Conservation (phyloP, 2,888 invertebrate genomes). For the Dendrolimus pini region DNA sequence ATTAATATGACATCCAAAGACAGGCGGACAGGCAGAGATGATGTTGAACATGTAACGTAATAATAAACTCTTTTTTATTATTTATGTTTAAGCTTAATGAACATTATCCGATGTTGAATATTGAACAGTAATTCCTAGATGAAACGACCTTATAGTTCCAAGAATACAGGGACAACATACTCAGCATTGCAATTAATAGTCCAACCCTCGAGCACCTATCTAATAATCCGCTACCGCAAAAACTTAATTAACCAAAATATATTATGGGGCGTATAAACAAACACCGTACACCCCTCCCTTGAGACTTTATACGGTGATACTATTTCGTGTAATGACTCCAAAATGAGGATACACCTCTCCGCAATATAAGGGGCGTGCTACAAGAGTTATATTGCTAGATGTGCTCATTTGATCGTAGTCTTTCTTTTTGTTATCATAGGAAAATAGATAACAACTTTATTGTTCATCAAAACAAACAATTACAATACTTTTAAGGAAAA, state of each 20-base stretch:
- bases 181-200: constrained; percentile 1
- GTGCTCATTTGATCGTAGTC: constrained; percentile 12
- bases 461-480: neutral
- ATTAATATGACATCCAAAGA: too few relatives aligned
- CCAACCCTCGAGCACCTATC: constrained; percentile 23
- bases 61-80: too few relatives aligned
- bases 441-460: constrained; percentile 1
- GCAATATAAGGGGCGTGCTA: constrained; percentile 45
- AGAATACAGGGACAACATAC: neutral
- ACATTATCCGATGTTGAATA: too few relatives aligned
- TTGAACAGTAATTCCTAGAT: too few relatives aligned
- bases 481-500: neutral
- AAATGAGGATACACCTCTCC: constrained; percentile 68
- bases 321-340: constrained; percentile 76
- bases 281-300: constrained; percentile 58
- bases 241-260: constrained; percentile 75
- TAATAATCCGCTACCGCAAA: constrained; percentile 62
- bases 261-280: constrained; percentile 66
- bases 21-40: too few relatives aligned
- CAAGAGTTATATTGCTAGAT: constrained; percentile 25
- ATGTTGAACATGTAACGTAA: too few relatives aligned
- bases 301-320: constrained; percentile 71
- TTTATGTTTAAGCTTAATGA: too few relatives aligned
- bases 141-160: too few relatives aligned
- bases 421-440: neutral